Conservation (phyloP, 2,888 invertebrate species). For the Mythimna ferrago region DNA sequence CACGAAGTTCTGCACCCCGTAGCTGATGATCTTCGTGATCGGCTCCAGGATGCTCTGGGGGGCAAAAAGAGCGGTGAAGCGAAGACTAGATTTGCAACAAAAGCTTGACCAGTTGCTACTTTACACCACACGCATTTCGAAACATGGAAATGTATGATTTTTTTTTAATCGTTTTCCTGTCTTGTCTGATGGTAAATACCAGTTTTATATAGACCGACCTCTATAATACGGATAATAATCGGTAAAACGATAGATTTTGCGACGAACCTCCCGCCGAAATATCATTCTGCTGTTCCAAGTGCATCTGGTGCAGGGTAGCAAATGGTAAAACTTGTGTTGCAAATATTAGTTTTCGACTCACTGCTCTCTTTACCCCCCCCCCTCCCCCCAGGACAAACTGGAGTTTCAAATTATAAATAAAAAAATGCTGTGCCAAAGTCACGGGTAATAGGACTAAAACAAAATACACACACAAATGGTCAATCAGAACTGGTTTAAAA, state of each 20-base stretch:
- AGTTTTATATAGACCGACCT: background rate
- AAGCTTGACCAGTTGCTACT: background rate
- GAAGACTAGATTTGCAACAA: slow-evolving; percentile 68
- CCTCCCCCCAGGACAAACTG: background rate
- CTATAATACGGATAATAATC: background rate
- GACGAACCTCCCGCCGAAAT: background rate
- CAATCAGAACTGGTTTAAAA: background rate
- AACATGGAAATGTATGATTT: background rate
- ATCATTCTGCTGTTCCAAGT: background rate
- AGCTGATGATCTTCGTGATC: slow-evolving; percentile 98
- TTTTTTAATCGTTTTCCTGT: background rate
- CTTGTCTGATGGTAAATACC: background rate
- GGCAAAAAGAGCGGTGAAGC: background rate
- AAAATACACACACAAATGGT: too few species aligned
- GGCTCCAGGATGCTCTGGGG: slow-evolving; percentile 97
- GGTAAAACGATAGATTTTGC: background rate
- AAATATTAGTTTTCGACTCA: background rate
- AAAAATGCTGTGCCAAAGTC: background rate
- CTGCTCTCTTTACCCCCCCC: background rate
- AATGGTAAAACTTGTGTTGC: background rate
- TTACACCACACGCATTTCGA: background rate
- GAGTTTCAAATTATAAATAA: background rate
- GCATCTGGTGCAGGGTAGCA: background rate
- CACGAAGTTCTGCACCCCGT: slow-evolving; percentile 97
- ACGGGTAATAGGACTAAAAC: background rate